These are phyloP conservation scores for Streptopelia turtur DNA, from an alignment of 2,797 vertebrate genomes.

Conservation along the genomic window DNA sequence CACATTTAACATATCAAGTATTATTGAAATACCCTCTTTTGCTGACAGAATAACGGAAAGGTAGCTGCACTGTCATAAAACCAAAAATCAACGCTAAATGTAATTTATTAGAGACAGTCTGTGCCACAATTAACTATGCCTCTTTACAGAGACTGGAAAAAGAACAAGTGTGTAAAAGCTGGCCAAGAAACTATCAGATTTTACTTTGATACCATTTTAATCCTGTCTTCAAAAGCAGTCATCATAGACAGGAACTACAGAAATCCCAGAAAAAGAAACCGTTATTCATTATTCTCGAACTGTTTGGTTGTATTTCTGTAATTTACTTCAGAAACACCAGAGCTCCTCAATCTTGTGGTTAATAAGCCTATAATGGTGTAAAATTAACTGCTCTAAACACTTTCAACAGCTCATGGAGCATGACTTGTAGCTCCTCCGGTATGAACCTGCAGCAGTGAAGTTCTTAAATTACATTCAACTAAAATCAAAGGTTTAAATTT, in stretches of 20 bases:
- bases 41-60: background rate
- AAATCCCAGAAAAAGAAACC: background rate
- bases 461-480: background rate
- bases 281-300: background rate
- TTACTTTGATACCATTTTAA: background rate
- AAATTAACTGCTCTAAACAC: background rate
- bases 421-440: background rate
- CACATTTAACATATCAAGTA: background rate
- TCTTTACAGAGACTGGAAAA: background rate
- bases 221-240: background rate
- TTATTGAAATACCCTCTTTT: background rate
- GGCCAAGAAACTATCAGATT: background rate
- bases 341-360: background rate
- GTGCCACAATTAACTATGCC: background rate
- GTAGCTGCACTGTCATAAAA: background rate
- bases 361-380: background rate
- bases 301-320: background rate
- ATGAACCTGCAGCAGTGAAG: background rate
- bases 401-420: background rate
- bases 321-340: background rate
- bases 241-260: background rate
- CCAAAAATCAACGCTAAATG: background rate
- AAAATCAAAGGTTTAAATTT: background rate
- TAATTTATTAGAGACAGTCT: background rate
- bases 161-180: background rate